Conservation (phyloP, 2,888 invertebrate species). For the Chaitophorus viminalis region DNA sequence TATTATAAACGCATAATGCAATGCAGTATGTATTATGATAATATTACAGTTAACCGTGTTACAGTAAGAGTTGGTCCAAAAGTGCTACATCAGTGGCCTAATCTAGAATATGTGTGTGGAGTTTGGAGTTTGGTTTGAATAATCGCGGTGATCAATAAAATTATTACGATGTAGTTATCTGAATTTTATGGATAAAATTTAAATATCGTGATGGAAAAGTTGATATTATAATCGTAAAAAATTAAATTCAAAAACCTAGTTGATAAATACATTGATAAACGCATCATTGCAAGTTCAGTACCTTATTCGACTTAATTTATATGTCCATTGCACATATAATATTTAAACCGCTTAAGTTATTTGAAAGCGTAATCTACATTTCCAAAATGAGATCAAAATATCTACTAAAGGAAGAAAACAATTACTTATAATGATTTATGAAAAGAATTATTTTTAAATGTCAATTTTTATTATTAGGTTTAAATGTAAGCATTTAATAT, state of each 20-base stretch:
- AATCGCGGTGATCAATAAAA: not conserved
- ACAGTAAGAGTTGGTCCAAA: not conserved
- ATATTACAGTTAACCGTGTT: not conserved
- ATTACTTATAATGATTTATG: no score
- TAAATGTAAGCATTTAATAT: no score
- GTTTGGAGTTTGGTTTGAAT: not conserved
- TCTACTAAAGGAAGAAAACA: no score
- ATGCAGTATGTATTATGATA: not conserved
- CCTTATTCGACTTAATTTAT: no score
- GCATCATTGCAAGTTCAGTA: no score
- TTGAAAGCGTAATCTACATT: no score
- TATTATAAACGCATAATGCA: not conserved
- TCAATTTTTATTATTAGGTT: no score
- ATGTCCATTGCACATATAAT: no score
- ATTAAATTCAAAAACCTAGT: not conserved
- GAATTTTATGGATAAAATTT: not conserved
- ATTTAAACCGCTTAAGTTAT: no score
- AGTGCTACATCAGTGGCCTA: not conserved
- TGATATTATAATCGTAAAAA: not conserved
- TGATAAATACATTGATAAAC: not conserved
- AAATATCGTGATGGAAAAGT: not conserved
- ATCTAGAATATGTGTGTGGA: not conserved
- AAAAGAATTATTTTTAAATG: no score
- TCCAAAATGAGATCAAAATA: no score
- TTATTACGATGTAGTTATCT: not conserved